Percentiles rank a stretch among this genome's conserved stretches.
These are phyloP conservation scores for Baronia brevicornis DNA, from an alignment of 2,888 invertebrate genomes.

Conservation along the genomic window DNA sequence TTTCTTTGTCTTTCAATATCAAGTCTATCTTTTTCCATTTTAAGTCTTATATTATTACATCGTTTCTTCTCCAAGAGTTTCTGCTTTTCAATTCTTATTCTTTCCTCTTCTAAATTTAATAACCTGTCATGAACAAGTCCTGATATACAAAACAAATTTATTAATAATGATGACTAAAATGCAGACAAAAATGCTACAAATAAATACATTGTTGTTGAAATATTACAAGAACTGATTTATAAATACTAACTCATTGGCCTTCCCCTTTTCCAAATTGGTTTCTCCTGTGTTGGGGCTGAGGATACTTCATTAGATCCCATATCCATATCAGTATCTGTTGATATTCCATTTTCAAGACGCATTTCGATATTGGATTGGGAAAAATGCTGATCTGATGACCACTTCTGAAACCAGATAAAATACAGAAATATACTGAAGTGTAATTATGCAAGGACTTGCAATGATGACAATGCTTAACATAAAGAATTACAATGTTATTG, in stretches of 20 bases:
- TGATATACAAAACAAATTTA: slow-evolving; percentile 15
- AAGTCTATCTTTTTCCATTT: slow-evolving; percentile 47
- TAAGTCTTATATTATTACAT: slow-evolving; percentile 48
- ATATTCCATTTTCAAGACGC: slow-evolving; percentile 31
- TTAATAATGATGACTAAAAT: not conserved
- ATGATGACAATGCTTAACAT: not conserved
- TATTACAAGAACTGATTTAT: not conserved
- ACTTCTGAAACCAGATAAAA: slow-evolving; percentile 31
- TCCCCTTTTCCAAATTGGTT: slow-evolving; percentile 45
- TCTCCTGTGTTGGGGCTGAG: slow-evolving; percentile 34
- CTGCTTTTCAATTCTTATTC: slow-evolving; percentile 47
- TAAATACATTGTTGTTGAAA: too few species aligned
- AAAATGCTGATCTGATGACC: slow-evolving; percentile 39
- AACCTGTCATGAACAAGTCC: slow-evolving; percentile 47
- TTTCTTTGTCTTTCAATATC: slow-evolving; percentile 50
- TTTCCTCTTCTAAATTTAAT: slow-evolving; percentile 46
- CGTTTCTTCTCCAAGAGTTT: slow-evolving; percentile 49
- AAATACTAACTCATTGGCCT: slow-evolving; percentile 39
- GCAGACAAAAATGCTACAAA: too few species aligned
- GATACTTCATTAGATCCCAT: slow-evolving; percentile 44
- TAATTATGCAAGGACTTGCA: not conserved
- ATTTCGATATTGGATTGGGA: slow-evolving; percentile 36
- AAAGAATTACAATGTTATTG: slow-evolving; percentile 4
- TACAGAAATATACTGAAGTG: not conserved
- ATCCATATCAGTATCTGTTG: slow-evolving; percentile 30